phyloP scores from a whole-genome alignment of 2,113 vertebrate species.

The Corydoras maculifer region DNA sequence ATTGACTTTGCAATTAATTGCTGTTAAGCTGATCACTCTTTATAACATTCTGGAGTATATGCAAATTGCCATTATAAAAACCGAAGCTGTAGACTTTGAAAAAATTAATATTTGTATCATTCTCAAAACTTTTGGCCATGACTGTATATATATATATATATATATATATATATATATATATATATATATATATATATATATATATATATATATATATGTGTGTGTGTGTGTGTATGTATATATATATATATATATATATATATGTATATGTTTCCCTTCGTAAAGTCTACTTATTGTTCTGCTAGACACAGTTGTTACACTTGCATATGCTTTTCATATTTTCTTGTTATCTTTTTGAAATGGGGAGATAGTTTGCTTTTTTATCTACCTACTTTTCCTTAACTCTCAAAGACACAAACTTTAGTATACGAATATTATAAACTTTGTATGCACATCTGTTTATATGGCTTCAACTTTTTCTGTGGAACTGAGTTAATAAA shows the following conservation, averaged over 20 bases:
- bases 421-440: slow-evolving; percentile 72
- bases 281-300: slow-evolving; percentile 56
- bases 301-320: slow-evolving; percentile 34
- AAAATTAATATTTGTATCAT: too few species aligned
- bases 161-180: too few species aligned
- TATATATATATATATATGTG: not conserved
- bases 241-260: not conserved
- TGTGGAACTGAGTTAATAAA: slow-evolving; percentile 37
- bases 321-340: slow-evolving; percentile 56
- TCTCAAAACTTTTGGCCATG: too few species aligned
- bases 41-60: too few species aligned
- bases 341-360: slow-evolving; percentile 59
- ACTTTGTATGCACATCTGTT: slow-evolving; percentile 65
- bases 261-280: slow-evolving; percentile 16
- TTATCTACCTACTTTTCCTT: slow-evolving; percentile 60
- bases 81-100: too few species aligned
- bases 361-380: slow-evolving; percentile 65
- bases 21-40: too few species aligned
- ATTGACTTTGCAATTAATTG: too few species aligned
- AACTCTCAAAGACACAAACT: slow-evolving; percentile 64
- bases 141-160: too few species aligned
- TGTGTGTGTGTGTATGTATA: not conserved
- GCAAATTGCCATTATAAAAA: too few species aligned
- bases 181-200: too few species aligned
- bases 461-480: slow-evolving; percentile 54